Conservation (phyloP, 1,140 invertebrate genomes). For the Drosophila ohnishii region DNA sequence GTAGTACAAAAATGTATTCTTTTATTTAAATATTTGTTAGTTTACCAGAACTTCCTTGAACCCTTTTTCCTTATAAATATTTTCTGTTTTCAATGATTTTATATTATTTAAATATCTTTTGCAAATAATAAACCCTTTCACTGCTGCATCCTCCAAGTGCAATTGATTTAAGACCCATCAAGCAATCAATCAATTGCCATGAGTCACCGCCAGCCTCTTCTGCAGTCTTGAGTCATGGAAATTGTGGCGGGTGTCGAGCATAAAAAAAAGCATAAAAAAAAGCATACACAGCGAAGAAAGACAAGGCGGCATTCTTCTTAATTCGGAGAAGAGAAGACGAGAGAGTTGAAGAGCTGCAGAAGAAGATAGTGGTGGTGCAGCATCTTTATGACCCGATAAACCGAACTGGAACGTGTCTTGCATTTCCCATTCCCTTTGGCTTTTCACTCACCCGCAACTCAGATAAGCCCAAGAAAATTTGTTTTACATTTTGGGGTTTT, state of each 20-base stretch:
- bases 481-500: constrained; percentile 3
- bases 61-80: too few species aligned
- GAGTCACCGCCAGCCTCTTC: constrained; percentile 12
- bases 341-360: constrained; percentile 1
- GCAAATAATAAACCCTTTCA: constrained; percentile 8
- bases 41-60: not conserved
- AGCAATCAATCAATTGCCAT: constrained; percentile 24
- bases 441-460: constrained; percentile 10
- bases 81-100: not conserved
- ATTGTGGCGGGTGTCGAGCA: constrained; percentile 22
- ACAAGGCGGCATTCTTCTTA: constrained; percentile 1
- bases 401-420: constrained; percentile 20
- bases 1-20: too few species aligned
- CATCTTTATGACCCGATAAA: constrained; percentile 27
- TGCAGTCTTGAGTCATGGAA: constrained; percentile 30
- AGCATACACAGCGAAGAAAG: not conserved
- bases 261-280: constrained; percentile 4
- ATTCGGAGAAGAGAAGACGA: not conserved
- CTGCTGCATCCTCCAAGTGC: constrained; percentile 5
- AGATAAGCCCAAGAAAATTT: constrained; percentile 5
- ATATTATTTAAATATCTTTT: too few species aligned
- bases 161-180: constrained; percentile 2
- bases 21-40: not conserved
- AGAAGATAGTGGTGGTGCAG: constrained; percentile 11
- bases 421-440: not conserved